Conservation (phyloP, 64 coral and sea anemone species). For the Montipora efflorescens region DNA sequence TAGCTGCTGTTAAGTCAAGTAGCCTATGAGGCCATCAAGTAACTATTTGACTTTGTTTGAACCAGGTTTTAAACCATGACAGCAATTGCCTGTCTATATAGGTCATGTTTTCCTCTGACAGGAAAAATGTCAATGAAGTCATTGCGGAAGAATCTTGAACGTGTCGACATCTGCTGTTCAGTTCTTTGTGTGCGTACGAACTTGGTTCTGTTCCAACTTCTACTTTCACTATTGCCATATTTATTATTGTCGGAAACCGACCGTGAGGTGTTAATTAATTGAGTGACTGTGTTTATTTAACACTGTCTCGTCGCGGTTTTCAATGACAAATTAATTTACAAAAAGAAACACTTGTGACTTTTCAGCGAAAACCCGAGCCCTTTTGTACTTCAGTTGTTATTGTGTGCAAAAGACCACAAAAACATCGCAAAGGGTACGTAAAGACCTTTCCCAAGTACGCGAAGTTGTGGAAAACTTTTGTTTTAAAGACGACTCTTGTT, state of each 20-base stretch:
- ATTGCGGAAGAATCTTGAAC: neutral
- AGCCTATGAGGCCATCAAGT: too few relatives aligned
- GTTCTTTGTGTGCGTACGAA: neutral
- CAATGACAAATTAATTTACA: neutral
- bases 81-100: neutral
- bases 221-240: neutral
- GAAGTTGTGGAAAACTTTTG: too few relatives aligned
- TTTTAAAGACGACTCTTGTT: too few relatives aligned
- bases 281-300: neutral
- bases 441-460: too few relatives aligned
- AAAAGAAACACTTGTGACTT: neutral
- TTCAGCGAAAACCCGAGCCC: neutral
- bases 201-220: constrained; percentile 17
- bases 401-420: too few relatives aligned
- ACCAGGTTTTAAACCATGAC: too few relatives aligned
- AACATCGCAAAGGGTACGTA: too few relatives aligned
- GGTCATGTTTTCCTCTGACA: neutral
- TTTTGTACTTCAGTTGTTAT: too few relatives aligned
- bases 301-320: neutral
- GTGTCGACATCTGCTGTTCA: neutral
- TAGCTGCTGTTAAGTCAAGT: too few relatives aligned
- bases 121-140: neutral
- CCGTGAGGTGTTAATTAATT: neutral
- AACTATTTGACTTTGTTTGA: too few relatives aligned
- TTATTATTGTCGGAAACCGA: neutral